Evolutionary conservation across 2,797 vertebrate species (phyloP).

Genomic region (Pseudochromis fuscus): DNA sequence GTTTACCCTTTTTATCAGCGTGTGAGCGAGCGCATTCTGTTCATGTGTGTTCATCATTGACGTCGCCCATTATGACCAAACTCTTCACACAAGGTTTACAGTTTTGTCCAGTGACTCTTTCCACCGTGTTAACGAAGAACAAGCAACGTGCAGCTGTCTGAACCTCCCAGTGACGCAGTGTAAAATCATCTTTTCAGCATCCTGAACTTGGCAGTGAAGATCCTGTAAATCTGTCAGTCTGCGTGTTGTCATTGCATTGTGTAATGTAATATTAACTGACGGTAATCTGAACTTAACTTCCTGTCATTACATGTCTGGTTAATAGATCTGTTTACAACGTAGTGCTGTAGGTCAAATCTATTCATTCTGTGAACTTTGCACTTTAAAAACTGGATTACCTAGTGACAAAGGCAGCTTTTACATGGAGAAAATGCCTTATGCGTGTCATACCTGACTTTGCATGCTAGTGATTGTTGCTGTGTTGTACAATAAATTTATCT

Average conservation of each 20-base stretch:
- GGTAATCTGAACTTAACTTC: slow-evolving; percentile 62
- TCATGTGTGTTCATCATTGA: slow-evolving; percentile 25
- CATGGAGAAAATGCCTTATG: slow-evolving; percentile 81
- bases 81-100: slow-evolving; percentile 65
- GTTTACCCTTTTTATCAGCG: slow-evolving; percentile 41
- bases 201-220: slow-evolving; percentile 48
- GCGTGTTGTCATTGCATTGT: slow-evolving; percentile 68
- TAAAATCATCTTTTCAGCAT: slow-evolving; percentile 53
- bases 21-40: slow-evolving; percentile 30
- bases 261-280: slow-evolving; percentile 62
- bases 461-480: slow-evolving; percentile 79
- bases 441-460: slow-evolving; percentile 79
- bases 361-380: slow-evolving; percentile 84
- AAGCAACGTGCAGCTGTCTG: slow-evolving; percentile 58
- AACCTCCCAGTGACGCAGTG: slow-evolving; percentile 52
- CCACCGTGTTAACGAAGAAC: slow-evolving; percentile 43
- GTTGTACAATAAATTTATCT: slow-evolving; percentile 79
- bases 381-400: slow-evolving; percentile 83
- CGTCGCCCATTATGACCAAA: slow-evolving; percentile 55
- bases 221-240: slow-evolving; percentile 58
- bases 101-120: slow-evolving; percentile 57
- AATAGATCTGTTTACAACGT: slow-evolving; percentile 76
- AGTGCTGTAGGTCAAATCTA: slow-evolving; percentile 77
- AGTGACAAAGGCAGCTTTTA: slow-evolving; percentile 84
- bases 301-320: slow-evolving; percentile 72